A percentile compares a stretch with the other conserved stretches of the same genome.
Evolutionary conservation across 2,113 vertebrate genomes (phyloP).

Genomic region (Crotalus tigris): DNA sequence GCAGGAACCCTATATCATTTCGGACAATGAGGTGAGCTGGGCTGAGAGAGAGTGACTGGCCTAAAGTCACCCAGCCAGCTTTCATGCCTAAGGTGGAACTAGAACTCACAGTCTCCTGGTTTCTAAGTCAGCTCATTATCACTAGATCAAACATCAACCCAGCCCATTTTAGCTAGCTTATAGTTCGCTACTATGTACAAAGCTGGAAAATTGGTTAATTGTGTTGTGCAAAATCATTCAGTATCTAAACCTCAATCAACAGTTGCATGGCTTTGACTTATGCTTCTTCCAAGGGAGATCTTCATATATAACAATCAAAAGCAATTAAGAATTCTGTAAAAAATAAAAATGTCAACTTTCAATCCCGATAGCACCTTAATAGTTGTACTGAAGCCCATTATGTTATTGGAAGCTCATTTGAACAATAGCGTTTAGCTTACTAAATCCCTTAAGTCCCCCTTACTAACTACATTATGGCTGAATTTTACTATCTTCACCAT

Average conservation of each 20-base stretch:
- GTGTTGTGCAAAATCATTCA: not conserved
- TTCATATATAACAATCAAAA: not conserved
- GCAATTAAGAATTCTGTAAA: not conserved
- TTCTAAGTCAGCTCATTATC: not conserved
- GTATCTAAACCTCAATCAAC: not conserved
- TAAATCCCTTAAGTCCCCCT: conserved; percentile 15
- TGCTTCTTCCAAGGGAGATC: not conserved
- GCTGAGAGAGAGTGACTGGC: not conserved
- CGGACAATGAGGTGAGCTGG: not conserved
- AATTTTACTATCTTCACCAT: conserved; percentile 8
- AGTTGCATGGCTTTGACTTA: not conserved
- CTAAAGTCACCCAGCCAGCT: not conserved
- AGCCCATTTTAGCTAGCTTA: not conserved
- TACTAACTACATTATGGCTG: conserved; percentile 3
- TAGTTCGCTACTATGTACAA: not conserved
- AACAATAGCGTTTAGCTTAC: conserved; percentile 2
- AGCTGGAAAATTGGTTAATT: not conserved
- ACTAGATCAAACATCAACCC: not conserved
- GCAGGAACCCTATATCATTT: no score
- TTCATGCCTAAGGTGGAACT: not conserved
- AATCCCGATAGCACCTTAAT: not conserved
- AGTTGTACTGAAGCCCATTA: not conserved
- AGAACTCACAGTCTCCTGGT: not conserved
- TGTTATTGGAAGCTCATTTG: not conserved
- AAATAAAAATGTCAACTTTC: not conserved